These are phyloP conservation scores for Lepidochrysops patricia DNA, from an alignment of 2,888 invertebrate genomes.

Conservation along the genomic window DNA sequence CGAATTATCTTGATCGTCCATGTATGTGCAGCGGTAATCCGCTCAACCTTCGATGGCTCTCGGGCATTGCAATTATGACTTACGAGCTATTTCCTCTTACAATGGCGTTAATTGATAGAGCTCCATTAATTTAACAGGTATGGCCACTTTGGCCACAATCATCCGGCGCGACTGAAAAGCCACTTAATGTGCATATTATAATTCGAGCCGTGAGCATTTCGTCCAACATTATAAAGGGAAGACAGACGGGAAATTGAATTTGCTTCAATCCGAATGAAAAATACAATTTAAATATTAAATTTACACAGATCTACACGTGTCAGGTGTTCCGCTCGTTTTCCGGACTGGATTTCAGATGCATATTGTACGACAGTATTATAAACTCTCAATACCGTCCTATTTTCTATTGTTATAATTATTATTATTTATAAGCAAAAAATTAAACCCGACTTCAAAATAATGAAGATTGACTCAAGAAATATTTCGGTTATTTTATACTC, in stretches of 20 bases:
- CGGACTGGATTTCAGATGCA: background rate
- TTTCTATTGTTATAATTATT: background rate
- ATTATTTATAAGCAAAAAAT: background rate
- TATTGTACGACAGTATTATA: background rate
- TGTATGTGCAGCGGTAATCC: background rate
- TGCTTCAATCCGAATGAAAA: conserved; percentile 2
- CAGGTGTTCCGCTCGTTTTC: background rate
- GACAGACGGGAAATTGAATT: conserved; percentile 8
- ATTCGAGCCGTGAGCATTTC: background rate
- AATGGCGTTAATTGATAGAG: conserved; percentile 2
- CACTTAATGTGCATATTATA: background rate
- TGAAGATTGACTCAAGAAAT: too few species aligned
- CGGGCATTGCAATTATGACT: background rate
- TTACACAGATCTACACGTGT: conserved; percentile 4
- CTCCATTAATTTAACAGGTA: background rate
- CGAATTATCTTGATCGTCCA: background rate
- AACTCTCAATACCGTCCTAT: background rate
- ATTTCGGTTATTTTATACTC: too few species aligned
- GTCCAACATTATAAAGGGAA: background rate
- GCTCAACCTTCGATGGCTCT: background rate
- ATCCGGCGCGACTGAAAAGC: background rate
- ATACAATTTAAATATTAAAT: conserved; percentile 4
- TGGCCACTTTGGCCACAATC: background rate
- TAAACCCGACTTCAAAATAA: too few species aligned
- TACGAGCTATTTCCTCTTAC: background rate